Percentiles rank a stretch among this genome's conserved stretches.
phyloP scores from a whole-genome alignment of 2,888 invertebrate genomes.

The Eupithecia inturbata region DNA sequence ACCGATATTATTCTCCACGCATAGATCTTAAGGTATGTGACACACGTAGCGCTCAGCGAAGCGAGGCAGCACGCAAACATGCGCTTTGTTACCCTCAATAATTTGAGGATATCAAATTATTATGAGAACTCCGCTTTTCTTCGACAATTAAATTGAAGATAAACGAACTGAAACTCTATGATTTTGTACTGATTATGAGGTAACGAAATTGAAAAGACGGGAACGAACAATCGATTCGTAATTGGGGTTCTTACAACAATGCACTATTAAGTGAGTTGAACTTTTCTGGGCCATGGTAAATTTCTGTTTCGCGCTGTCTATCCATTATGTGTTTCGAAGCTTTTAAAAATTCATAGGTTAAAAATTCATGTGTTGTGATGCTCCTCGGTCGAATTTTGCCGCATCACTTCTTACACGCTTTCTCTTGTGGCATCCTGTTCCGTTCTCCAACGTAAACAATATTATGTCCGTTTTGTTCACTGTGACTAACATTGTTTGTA shows the following conservation, averaged over 20 bases:
- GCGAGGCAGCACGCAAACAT: conserved; percentile 37
- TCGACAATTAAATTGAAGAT: not conserved
- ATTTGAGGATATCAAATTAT: conserved; percentile 8
- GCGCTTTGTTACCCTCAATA: conserved; percentile 40
- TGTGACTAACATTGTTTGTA: conserved; percentile 21
- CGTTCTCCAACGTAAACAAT: conserved; percentile 44
- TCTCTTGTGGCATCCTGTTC: conserved; percentile 52
- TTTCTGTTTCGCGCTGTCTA: conserved; percentile 2
- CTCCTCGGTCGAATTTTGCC: conserved; percentile 50
- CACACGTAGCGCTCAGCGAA: conserved; percentile 33
- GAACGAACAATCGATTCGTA: conserved; percentile 17
- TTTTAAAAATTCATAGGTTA: not conserved
- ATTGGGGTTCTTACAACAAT: conserved; percentile 17
- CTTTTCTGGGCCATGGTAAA: conserved; percentile 9
- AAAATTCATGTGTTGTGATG: conserved; percentile 47
- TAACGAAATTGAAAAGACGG: conserved; percentile 2
- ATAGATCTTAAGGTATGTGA: conserved; percentile 32
- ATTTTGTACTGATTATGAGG: conserved; percentile 8
- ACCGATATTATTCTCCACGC: not conserved
- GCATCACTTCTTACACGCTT: conserved; percentile 63
- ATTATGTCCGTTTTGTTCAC: conserved; percentile 38
- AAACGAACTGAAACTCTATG: conserved; percentile 6
- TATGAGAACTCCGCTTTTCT: not conserved
- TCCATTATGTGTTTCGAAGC: not conserved
- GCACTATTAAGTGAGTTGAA: not conserved